Conservation (phyloP, 2,888 invertebrate genomes). For the Hydrotaea diabolus region DNA sequence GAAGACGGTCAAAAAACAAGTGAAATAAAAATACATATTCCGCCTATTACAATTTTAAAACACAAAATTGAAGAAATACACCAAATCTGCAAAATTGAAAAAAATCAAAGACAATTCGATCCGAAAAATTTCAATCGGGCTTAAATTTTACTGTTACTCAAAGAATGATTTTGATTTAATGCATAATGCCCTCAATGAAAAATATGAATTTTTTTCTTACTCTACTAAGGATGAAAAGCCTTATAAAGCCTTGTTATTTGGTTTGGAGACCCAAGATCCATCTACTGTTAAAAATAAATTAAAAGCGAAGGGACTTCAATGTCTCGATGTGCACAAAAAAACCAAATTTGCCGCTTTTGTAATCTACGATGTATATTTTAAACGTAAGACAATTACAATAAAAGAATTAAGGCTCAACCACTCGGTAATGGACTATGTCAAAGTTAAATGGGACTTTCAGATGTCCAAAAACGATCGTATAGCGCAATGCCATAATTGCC, state of each 20-base stretch:
- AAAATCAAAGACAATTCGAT: neutral
- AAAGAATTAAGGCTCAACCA: slow-evolving; percentile 12
- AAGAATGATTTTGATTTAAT: neutral
- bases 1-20: slow-evolving; percentile 1
- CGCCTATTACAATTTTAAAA: neutral
- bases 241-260: slow-evolving; percentile 16
- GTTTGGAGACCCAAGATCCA: slow-evolving; percentile 5
- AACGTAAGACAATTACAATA: slow-evolving; percentile 16
- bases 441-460: slow-evolving; percentile 26
- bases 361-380: slow-evolving; percentile 28
- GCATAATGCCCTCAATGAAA: neutral
- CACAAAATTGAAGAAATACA: neutral
- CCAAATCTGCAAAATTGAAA: neutral
- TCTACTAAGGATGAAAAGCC: slow-evolving; percentile 6
- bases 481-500: slow-evolving; percentile 24
- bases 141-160: neutral
- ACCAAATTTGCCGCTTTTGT: slow-evolving; percentile 16
- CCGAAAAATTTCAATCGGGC: slow-evolving; percentile 19
- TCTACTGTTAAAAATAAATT: neutral
- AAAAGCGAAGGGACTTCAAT: neutral
- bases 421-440: slow-evolving; percentile 6
- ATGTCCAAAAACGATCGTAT: neutral
- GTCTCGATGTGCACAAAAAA: slow-evolving; percentile 18
- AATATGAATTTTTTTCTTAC: slow-evolving; percentile 9
- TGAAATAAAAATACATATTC: neutral